These are phyloP conservation scores for Acropternis orthonyx DNA, from an alignment of 2,797 vertebrate species.

Conservation along the genomic window DNA sequence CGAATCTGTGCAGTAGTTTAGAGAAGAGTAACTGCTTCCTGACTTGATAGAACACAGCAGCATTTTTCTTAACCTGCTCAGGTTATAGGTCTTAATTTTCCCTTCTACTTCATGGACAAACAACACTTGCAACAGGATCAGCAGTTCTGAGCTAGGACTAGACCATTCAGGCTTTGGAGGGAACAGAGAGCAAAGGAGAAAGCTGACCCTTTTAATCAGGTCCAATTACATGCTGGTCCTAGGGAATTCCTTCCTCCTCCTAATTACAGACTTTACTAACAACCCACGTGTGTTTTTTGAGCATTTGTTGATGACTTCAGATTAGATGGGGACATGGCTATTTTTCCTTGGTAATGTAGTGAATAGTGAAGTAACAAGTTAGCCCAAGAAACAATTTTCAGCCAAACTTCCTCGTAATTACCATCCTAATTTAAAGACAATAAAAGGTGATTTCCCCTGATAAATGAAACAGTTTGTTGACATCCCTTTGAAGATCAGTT, in stretches of 20 bases:
- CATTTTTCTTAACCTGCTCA: background rate
- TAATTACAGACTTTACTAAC: background rate
- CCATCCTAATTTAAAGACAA: conserved; percentile 59
- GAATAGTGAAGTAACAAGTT: background rate
- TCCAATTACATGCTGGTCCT: background rate
- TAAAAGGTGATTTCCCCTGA: conserved; percentile 63
- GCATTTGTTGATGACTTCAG: conserved; percentile 32
- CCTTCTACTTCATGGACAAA: background rate
- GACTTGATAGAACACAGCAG: background rate
- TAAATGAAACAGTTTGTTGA: conserved; percentile 44
- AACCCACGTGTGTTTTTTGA: conserved; percentile 13
- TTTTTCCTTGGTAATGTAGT: conserved; percentile 1
- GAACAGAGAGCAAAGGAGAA: background rate
- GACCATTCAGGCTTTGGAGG: fast-evolving
- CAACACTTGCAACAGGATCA: background rate
- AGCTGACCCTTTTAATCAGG: background rate
- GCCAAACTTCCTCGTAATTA: conserved; percentile 57
- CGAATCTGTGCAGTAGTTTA: background rate
- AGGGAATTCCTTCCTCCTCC: background rate
- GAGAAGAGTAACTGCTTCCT: background rate
- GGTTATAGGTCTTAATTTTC: background rate
- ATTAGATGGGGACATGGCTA: background rate
- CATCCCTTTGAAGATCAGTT: conserved; percentile 45
- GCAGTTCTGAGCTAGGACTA: background rate
- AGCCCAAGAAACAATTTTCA: conserved; percentile 39